Conservation (phyloP, 1,140 invertebrate species). For the Bombus impatiens region DNA sequence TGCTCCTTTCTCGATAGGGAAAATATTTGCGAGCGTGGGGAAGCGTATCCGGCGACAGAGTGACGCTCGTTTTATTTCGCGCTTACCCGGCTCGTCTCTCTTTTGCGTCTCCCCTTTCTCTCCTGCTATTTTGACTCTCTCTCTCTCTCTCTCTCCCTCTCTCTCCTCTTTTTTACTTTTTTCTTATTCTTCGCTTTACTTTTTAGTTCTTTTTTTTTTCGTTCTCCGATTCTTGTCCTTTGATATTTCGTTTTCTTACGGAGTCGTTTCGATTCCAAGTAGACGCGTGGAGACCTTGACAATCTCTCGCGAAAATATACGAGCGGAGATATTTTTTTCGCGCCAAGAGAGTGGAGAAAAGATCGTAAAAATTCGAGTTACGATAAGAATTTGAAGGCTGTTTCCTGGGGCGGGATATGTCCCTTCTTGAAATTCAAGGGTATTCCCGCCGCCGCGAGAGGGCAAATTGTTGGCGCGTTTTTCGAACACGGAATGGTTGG, state of each 20-base stretch:
- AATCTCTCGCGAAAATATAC: constrained; percentile 10
- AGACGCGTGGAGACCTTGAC: background rate
- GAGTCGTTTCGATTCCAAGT: background rate
- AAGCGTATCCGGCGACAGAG: constrained; percentile 32
- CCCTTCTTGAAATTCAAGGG: background rate
- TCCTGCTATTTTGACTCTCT: background rate
- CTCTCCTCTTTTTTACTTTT: background rate
- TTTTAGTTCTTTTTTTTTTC: background rate
- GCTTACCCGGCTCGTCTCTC: background rate
- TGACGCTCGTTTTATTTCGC: constrained; percentile 26
- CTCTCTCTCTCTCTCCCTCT: too few species aligned
- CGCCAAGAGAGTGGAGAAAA: background rate
- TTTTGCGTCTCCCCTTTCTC: background rate
- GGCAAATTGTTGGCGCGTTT: background rate
- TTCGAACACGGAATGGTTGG: background rate
- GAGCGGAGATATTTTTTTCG: constrained; percentile 33
- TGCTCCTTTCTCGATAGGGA: constrained; percentile 31
- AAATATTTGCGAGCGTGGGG: constrained; percentile 41
- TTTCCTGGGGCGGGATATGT: background rate
- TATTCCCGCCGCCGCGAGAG: background rate
- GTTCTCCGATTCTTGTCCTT: background rate
- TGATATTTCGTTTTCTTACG: background rate
- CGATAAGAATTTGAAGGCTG: constrained; percentile 13
- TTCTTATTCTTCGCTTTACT: background rate
- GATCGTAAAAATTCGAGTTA: constrained; percentile 33